phyloP scores from a whole-genome alignment of 2,113 vertebrate genomes.

The Hemiprocne comata region DNA sequence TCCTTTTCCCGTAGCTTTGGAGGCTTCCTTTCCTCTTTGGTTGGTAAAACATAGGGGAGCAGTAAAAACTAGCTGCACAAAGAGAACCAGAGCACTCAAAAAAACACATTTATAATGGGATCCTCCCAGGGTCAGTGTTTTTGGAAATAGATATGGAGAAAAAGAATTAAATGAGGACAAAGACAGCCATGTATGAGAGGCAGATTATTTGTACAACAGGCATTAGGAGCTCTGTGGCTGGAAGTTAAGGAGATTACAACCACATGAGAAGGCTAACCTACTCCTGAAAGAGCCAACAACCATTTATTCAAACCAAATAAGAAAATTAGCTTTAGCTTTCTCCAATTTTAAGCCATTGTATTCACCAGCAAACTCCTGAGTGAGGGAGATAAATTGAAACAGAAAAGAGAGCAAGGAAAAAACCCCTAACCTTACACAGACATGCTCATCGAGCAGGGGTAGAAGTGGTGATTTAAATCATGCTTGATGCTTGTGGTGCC shows the following conservation, averaged over 20 bases:
- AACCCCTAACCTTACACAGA: neutral
- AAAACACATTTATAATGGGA: neutral
- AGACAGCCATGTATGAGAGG: neutral
- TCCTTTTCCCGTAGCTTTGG: neutral
- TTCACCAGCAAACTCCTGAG: neutral
- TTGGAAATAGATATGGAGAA: neutral
- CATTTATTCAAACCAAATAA: slow-evolving; percentile 11
- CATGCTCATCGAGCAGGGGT: neutral
- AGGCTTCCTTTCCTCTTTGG: neutral
- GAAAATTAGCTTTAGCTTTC: slow-evolving; percentile 14
- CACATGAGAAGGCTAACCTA: slow-evolving; percentile 35
- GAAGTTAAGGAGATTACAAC: slow-evolving; percentile 38
- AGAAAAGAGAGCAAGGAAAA: slow-evolving; percentile 6
- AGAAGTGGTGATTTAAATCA: slow-evolving; percentile 18
- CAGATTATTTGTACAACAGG: neutral
- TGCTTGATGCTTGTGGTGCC: neutral
- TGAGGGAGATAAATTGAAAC: slow-evolving; percentile 11
- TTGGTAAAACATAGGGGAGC: neutral
- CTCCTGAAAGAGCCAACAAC: slow-evolving; percentile 15
- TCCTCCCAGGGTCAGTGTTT: neutral
- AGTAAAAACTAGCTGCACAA: neutral
- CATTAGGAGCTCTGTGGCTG: slow-evolving; percentile 13
- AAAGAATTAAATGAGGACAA: slow-evolving; percentile 2
- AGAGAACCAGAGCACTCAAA: neutral
- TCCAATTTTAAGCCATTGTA: neutral